Percentiles rank a stretch among this genome's conserved stretches.
These are phyloP conservation scores for Sphecodes monilicornis DNA, from an alignment of 2,888 invertebrate genomes.

Conservation along the genomic window DNA sequence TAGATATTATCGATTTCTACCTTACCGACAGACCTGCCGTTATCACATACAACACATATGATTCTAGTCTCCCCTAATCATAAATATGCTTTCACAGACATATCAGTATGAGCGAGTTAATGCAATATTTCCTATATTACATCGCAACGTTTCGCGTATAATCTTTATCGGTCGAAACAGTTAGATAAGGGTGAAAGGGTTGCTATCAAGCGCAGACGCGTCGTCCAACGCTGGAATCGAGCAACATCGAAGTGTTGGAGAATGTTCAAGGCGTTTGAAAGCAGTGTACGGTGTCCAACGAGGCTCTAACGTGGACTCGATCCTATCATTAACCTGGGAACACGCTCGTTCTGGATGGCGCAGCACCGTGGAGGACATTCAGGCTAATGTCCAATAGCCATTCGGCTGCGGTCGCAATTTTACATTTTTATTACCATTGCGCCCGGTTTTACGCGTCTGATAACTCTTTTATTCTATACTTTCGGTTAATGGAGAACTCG, in stretches of 20 bases:
- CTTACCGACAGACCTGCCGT: too few relatives aligned
- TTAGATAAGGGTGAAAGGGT: background rate
- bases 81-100: background rate
- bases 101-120: background rate
- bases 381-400: conserved; percentile 33
- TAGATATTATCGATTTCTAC: too few relatives aligned
- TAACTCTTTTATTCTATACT: conserved; percentile 31
- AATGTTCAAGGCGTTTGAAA: conserved; percentile 30
- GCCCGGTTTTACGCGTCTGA: conserved; percentile 14
- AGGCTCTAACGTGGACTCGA: conserved; percentile 18
- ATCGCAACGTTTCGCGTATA: background rate
- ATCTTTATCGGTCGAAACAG: background rate
- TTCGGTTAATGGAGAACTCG: background rate
- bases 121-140: background rate
- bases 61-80: too few relatives aligned
- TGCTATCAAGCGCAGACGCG: background rate
- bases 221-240: background rate
- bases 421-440: conserved; percentile 22
- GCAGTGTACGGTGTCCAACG: conserved; percentile 40
- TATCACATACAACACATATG: too few relatives aligned
- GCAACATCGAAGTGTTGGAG: conserved; percentile 9
- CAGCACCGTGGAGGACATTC: conserved; percentile 7
- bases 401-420: conserved; percentile 8
- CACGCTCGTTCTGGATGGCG: conserved; percentile 27
- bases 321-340: conserved; percentile 34